Conservation (phyloP, 2,113 vertebrate genomes). For the Datnioides undecimradiatus region DNA sequence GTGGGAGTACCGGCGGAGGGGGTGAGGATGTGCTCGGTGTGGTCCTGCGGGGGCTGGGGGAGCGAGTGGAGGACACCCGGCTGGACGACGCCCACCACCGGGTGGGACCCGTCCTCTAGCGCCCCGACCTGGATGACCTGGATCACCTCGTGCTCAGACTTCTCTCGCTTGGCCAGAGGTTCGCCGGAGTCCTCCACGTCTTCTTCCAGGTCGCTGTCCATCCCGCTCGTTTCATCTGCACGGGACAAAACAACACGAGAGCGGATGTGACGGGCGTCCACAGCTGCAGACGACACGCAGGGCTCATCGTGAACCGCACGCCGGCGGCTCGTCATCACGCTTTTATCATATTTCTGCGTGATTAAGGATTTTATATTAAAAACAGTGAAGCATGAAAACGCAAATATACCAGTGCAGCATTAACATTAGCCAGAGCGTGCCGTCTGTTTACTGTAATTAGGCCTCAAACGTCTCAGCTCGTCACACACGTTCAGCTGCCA, state of each 20-base stretch:
- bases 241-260: neutral
- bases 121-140: conserved; percentile 86
- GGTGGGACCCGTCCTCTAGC: conserved; percentile 81
- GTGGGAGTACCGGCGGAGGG: conserved; percentile 79
- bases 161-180: conserved; percentile 84
- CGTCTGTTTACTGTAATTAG: neutral
- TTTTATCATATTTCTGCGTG: neutral
- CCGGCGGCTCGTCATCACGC: no score
- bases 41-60: conserved; percentile 74
- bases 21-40: conserved; percentile 82
- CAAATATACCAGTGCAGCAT: neutral
- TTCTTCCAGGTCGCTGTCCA: conserved; percentile 87
- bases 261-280: no score
- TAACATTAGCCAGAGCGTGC: neutral
- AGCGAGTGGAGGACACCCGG: conserved; percentile 81
- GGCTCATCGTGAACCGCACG: no score
- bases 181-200: conserved; percentile 82
- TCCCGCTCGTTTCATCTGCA: conserved; percentile 83
- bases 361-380: neutral
- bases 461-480: neutral
- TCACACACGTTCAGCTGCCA: neutral
- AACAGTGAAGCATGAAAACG: neutral
- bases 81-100: conserved; percentile 85
- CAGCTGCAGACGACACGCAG: no score
- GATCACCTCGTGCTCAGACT: conserved; percentile 82